phyloP scores from a whole-genome alignment of 2,797 vertebrate genomes.

The Dermochelys coriacea region DNA sequence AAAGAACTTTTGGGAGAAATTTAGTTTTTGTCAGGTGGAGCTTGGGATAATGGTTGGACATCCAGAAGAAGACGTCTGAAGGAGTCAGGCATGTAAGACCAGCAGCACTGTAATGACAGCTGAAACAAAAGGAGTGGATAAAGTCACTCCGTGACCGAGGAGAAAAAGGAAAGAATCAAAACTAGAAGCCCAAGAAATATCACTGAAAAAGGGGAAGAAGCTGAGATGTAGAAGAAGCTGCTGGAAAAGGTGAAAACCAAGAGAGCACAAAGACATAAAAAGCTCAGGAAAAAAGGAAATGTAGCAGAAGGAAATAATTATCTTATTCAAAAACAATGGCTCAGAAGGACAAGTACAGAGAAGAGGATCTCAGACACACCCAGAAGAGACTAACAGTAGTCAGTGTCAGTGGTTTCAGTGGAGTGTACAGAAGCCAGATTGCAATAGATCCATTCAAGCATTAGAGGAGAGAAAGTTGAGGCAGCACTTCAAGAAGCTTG shows the following conservation, averaged over 20 bases:
- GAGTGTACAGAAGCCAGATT: not conserved
- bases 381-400: slow-evolving; percentile 1
- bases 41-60: not conserved
- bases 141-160: not conserved
- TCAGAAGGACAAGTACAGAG: not conserved
- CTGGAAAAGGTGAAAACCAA: not conserved
- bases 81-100: not conserved
- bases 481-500: not conserved
- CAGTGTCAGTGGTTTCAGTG: not conserved
- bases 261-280: not conserved
- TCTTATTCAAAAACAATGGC: not conserved
- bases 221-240: not conserved
- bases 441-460: not conserved
- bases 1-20: not conserved
- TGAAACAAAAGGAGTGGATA: not conserved
- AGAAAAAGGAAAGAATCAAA: not conserved
- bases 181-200: not conserved
- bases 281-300: not conserved
- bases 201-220: not conserved
- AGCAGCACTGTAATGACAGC: not conserved
- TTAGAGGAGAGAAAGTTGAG: slow-evolving; percentile 27
- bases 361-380: not conserved
- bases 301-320: not conserved
- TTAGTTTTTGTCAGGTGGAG: not conserved
- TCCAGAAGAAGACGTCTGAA: not conserved